Base-by-base conservation (phyloP, 2,113 vertebrate genomes). In the Amia ocellicauda region DNA sequence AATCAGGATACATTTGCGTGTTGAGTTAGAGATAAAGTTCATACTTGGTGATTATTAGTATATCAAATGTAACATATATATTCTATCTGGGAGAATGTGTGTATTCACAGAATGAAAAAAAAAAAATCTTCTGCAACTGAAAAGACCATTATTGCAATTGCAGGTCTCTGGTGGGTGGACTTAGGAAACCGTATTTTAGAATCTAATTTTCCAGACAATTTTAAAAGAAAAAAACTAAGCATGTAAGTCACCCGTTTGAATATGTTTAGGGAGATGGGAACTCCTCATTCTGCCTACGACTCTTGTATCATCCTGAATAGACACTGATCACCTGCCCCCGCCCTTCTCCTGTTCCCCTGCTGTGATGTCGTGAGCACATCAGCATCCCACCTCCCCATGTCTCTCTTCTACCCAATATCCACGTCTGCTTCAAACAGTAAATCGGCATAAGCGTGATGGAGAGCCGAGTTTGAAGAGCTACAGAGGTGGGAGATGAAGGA, bases 211-310 rank as follows among this genome's bases (percentile, higher is more conserved):
- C 78, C 75, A 71, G 61, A 69, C 73, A 74, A 66, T 73, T 72
- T 76, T 79, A 72, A 61, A 71, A 78, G 83, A 72, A n/a, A n/a
- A n/a, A n/a, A n/a, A n/a, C n/a, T n/a, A n/a, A 83, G 85, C 83
- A 87, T 77, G 80, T 74, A 82, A 82, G 77, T 69, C 76, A 77
- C 74, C 52, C 51, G 77, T 80, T 74, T 79, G 76, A 79, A 78
- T 70, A 73, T 74, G 45, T 60, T 63, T 43, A 27, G 75, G 74
- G 78, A 78, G 11, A 5, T 10, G 31, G 11, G 31, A 36, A 36
- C 31, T 10, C 31, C 31, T 7, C 31, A 36, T 36, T 36, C 31
- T 36, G 31, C 31, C 11, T 10, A 36, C 2, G 31, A 10, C 31
- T 36, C 70, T 64, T 65, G 60, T 2, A 49, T 68, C 62, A 63